These are phyloP conservation scores for Poecilobothrus nobilitatus DNA, from an alignment of 2,888 invertebrate genomes.

Conservation along the genomic window DNA sequence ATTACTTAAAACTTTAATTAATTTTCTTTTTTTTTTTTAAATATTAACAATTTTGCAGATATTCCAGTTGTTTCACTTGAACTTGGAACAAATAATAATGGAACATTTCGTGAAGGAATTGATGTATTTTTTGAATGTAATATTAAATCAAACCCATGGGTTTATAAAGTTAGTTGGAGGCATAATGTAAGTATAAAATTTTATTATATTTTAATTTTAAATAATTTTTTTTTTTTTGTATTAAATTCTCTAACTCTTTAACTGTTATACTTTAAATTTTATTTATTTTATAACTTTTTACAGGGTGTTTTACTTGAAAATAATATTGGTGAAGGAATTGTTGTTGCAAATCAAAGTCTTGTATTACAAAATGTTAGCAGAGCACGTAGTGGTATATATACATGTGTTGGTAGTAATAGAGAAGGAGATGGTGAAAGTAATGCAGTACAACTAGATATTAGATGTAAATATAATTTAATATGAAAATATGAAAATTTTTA, in stretches of 20 bases:
- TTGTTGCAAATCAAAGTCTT: constrained; percentile 80
- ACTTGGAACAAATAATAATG: constrained; percentile 70
- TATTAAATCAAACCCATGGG: constrained; percentile 80
- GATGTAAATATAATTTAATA: constrained; percentile 55
- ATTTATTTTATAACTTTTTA: constrained; percentile 10
- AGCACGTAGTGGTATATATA: constrained; percentile 70
- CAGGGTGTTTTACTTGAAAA: constrained; percentile 70
- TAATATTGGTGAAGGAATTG: constrained; percentile 69
- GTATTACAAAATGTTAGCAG: constrained; percentile 79
- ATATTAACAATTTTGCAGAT: constrained; percentile 50
- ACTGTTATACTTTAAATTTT: too few relatives aligned
- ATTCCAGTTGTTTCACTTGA: constrained; percentile 74
- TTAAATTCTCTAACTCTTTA: too few relatives aligned
- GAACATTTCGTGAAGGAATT: constrained; percentile 75
- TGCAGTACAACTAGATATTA: constrained; percentile 70
- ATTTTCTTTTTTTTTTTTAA: too few relatives aligned
- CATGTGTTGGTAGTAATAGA: constrained; percentile 77
- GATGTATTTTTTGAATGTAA: constrained; percentile 89
- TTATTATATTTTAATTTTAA: constrained; percentile 19
- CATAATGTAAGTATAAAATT: constrained; percentile 55
- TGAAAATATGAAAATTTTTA: too few relatives aligned
- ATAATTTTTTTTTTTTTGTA: too few relatives aligned
- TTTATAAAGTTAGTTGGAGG: constrained; percentile 67
- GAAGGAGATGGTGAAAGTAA: constrained; percentile 86
- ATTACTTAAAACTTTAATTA: too few relatives aligned